Base-by-base conservation (phyloP, 2,113 vertebrate species). In the Nipponia nippon region DNA sequence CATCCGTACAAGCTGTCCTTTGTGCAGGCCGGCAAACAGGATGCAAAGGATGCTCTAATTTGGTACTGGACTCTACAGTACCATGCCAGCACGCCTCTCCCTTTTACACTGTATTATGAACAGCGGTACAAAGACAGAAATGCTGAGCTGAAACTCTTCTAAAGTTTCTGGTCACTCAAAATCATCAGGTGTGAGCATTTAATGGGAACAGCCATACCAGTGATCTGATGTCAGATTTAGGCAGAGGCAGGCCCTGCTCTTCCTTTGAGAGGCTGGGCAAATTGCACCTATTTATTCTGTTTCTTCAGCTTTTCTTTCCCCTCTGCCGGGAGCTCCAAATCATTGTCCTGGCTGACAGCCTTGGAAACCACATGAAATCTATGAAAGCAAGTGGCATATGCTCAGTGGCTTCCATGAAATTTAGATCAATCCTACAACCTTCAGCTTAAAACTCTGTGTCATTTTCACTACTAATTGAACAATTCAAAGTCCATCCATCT, bases 391-490 rank as follows among this genome's bases (percentile, higher is more conserved):
- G 38, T 49, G 73, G 34, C 78, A 58, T 16, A 49, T 0, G 0
- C 50, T 90, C 16, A 1, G 18, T 30, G 46, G 62, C 67, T 78
- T 67, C 83, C 47, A 80, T 36, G 32, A 89, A 93, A 78, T 83
- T 63, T 22, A 91, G 42, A 77, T 91, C 67, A 61, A 58, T 85
- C 58, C 36, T 30, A 36, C 25, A 95, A n/a, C 26, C 59, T 83
- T 88, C 76, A 81, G 14, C 47, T 90, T 96, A 66, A 93, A 90
- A 90, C 36, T 70, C 46, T 30, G 46, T 44, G 47, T 67, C 36
- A 62, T 83, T 95, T 94, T 77, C 82, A 67, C 42, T 76, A 50
- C 44, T 94, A 94, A 93, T 84, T 96, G 76, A 85, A 62, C 63
- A 61, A 81, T 90, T 81, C 47, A 67, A 50, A 91, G 69, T 19